These are phyloP conservation scores for Hoplias malabaricus DNA, from an alignment of 2,113 vertebrate genomes.

Conservation along the genomic window DNA sequence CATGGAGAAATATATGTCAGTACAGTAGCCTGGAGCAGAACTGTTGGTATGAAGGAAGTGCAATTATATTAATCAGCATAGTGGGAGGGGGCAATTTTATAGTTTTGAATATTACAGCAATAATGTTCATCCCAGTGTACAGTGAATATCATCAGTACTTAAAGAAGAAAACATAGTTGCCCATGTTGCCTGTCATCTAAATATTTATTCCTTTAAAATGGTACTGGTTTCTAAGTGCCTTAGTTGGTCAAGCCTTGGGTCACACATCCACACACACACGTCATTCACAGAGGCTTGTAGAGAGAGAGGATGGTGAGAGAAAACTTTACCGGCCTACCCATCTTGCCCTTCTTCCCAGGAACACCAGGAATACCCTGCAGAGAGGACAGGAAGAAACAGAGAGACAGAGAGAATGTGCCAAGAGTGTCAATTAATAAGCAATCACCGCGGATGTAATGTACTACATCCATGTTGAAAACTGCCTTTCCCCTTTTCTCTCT, in stretches of 20 bases:
- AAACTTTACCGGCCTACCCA: conserved; percentile 99
- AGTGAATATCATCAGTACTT: too few species aligned
- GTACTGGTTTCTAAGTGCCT: too few species aligned
- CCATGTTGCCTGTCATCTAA: too few species aligned
- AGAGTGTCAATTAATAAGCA: conserved; percentile 15
- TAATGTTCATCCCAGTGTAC: too few species aligned
- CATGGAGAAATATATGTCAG: too few species aligned
- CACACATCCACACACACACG: conserved; percentile 55
- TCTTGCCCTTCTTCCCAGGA: conserved; percentile 98
- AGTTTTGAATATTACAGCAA: too few species aligned
- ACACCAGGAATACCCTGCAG: conserved; percentile 87
- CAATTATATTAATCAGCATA: too few species aligned
- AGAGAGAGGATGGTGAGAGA: conserved; percentile 82
- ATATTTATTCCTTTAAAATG: too few species aligned
- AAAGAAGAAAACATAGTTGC: too few species aligned
- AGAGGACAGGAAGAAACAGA: conserved; percentile 34
- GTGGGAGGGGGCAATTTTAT: too few species aligned
- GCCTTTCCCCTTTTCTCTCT: not conserved
- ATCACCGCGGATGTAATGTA: conserved; percentile 12
- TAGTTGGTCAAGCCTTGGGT: not conserved
- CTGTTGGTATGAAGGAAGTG: too few species aligned
- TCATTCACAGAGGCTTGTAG: conserved; percentile 58
- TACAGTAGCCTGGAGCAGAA: too few species aligned
- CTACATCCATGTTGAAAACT: conserved; percentile 21
- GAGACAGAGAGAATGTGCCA: conserved; percentile 1